A percentile compares a stretch with the other conserved stretches of the same genome.
Evolutionary conservation across 1,140 invertebrate species (phyloP).

Genomic region (Cardiocondyla obscurior): DNA sequence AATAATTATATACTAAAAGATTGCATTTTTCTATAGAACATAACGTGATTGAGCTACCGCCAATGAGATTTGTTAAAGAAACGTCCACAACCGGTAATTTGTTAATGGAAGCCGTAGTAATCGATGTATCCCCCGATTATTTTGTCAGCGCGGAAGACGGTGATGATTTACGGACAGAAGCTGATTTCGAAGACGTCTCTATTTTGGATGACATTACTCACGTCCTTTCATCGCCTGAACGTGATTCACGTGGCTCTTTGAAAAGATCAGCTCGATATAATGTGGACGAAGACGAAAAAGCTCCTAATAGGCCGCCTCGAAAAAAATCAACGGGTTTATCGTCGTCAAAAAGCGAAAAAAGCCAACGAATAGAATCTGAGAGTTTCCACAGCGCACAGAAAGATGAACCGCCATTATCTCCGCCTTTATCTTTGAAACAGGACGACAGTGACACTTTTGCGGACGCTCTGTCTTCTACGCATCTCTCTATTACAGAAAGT

Average conservation of each 20-base stretch:
- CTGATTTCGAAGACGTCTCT: constrained; percentile 93
- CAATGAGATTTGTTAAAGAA: constrained; percentile 94
- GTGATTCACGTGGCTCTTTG: constrained; percentile 70
- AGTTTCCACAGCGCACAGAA: constrained; percentile 81
- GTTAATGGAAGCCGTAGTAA: constrained; percentile 95
- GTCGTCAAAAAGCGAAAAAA: constrained; percentile 76
- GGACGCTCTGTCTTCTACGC: constrained; percentile 76
- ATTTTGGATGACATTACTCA: constrained; percentile 88
- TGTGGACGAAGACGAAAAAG: constrained; percentile 58
- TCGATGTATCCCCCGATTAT: constrained; percentile 94
- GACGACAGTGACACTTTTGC: constrained; percentile 80
- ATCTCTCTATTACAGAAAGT: constrained; percentile 64
- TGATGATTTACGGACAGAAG: constrained; percentile 92
- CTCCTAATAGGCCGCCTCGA: constrained; percentile 75
- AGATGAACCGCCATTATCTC: constrained; percentile 63
- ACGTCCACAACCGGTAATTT: constrained; percentile 93
- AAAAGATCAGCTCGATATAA: constrained; percentile 57
- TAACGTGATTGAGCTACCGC: constrained; percentile 94
- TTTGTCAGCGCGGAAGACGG: constrained; percentile 90
- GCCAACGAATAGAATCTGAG: constrained; percentile 75
- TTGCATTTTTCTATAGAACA: constrained; percentile 85
- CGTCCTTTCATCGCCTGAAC: constrained; percentile 66
- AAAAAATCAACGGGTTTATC: constrained; percentile 73
- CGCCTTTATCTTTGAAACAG: constrained; percentile 65
- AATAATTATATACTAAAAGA: background rate